phyloP scores from a whole-genome alignment of 2,888 invertebrate genomes.

The Rhabditoides inermis region DNA sequence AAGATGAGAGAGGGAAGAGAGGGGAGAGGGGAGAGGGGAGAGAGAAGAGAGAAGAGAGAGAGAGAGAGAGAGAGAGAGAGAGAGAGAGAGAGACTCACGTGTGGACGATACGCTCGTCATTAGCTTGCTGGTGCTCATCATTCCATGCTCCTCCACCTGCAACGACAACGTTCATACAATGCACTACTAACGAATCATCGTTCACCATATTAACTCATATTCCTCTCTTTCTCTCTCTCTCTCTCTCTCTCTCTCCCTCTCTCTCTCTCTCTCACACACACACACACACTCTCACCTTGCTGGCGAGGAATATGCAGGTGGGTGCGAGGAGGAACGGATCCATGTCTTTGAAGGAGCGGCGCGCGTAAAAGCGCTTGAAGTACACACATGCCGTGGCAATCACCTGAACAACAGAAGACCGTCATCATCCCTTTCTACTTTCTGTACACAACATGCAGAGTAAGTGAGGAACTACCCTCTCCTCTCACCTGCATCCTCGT shows the following conservation, averaged over 20 bases:
- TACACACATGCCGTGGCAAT: conserved; percentile 97
- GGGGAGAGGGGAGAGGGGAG: too few relatives aligned
- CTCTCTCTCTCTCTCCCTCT: too few relatives aligned
- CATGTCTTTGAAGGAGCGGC: conserved; percentile 88
- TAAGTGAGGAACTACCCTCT: too few relatives aligned
- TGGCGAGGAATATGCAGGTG: conserved; percentile 89
- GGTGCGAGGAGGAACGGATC: conserved; percentile 92
- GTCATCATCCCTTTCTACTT: background rate
- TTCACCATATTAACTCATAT: too few relatives aligned
- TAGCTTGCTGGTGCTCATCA: conserved; percentile 86
- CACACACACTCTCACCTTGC: too few relatives aligned
- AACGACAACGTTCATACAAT: conserved; percentile 9
- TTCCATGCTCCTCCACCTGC: conserved; percentile 82
- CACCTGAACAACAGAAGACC: too few relatives aligned
- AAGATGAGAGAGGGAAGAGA: too few relatives aligned
- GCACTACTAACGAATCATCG: conserved; percentile 26
- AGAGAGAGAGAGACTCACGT: conserved; percentile 70
- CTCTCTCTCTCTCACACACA: conserved; percentile 56
- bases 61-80: too few relatives aligned
- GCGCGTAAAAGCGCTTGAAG: conserved; percentile 68
- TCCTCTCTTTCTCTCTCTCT: too few relatives aligned
- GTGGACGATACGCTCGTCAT: conserved; percentile 90
- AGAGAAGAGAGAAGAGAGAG: too few relatives aligned
- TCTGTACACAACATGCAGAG: too few relatives aligned
- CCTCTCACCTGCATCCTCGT: conserved; percentile 25